Percentiles rank a stretch among this genome's conserved stretches.
Evolutionary conservation across 2,797 vertebrate species (phyloP).

Genomic region (Anguilla obscura): DNA sequence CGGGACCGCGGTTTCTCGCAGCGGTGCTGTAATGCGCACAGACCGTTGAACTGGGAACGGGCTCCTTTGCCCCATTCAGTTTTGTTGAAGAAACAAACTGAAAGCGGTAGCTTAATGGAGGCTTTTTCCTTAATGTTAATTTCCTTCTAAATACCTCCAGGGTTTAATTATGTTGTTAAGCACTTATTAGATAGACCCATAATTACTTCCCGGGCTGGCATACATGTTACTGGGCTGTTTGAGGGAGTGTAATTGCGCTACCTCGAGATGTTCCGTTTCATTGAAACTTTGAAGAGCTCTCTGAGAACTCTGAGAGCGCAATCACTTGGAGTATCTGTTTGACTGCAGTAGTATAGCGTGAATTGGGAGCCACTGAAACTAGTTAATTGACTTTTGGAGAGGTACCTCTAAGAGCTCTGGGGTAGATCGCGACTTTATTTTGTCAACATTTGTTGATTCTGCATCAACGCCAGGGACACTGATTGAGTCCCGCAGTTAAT

Average conservation of each 20-base stretch:
- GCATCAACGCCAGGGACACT: not conserved
- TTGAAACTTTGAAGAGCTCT: not conserved
- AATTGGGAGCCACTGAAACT: not conserved
- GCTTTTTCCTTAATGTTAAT: not conserved
- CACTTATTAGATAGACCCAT: not conserved
- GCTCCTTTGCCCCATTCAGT: not conserved
- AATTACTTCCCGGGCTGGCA: not conserved
- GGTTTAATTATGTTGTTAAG: constrained; percentile 1
- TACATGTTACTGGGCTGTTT: not conserved
- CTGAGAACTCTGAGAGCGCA: not conserved
- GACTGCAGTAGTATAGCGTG: not conserved
- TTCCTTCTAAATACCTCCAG: not conserved
- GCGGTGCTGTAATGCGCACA: not conserved
- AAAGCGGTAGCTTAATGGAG: not conserved
- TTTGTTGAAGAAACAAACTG: not conserved
- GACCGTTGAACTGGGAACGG: not conserved
- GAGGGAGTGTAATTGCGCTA: not conserved
- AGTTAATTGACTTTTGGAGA: not conserved
- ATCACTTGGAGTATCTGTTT: not conserved
- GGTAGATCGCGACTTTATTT: not conserved
- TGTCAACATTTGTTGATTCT: not conserved
- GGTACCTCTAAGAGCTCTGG: not conserved
- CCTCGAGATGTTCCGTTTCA: not conserved
- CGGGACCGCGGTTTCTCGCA: not conserved
- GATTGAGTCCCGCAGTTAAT: not conserved